phyloP scores from a whole-genome alignment of 2,113 vertebrate species.

The Rutilus rutilus region DNA sequence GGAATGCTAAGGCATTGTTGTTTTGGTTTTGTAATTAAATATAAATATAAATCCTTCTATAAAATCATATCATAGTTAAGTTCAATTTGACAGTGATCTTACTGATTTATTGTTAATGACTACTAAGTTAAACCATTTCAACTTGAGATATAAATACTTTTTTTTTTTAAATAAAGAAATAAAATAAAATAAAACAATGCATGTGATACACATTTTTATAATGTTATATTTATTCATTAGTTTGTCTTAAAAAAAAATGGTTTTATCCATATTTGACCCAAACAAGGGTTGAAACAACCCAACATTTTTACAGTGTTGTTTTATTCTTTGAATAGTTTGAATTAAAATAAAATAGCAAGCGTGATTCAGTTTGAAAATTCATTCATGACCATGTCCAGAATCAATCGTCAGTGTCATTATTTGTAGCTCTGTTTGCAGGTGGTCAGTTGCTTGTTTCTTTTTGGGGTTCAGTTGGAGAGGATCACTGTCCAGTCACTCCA shows the following conservation, averaged over 20 bases:
- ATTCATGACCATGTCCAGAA: no score
- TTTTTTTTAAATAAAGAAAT: no score
- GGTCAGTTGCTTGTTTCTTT: not conserved
- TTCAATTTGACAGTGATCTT: not conserved
- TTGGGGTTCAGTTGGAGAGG: slow-evolving; percentile 67
- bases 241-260: not conserved
- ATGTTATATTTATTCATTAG: not conserved
- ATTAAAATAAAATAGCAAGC: not conserved
- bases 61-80: not conserved
- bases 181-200: no score
- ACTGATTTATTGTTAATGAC: not conserved
- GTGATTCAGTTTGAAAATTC: not conserved
- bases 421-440: not conserved
- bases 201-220: no score
- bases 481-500: slow-evolving; percentile 74
- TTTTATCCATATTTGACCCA: no score
- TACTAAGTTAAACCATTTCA: no score
- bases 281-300: no score
- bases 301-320: not conserved
- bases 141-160: no score
- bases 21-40: slow-evolving; percentile 32
- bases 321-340: not conserved
- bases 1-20: not conserved
- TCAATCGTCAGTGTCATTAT: not conserved
- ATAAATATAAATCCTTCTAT: not conserved